A percentile compares a stretch with the other conserved stretches of the same genome.
phyloP scores from a whole-genome alignment of 1,140 invertebrate genomes.

The Trachelipus rathkii region DNA sequence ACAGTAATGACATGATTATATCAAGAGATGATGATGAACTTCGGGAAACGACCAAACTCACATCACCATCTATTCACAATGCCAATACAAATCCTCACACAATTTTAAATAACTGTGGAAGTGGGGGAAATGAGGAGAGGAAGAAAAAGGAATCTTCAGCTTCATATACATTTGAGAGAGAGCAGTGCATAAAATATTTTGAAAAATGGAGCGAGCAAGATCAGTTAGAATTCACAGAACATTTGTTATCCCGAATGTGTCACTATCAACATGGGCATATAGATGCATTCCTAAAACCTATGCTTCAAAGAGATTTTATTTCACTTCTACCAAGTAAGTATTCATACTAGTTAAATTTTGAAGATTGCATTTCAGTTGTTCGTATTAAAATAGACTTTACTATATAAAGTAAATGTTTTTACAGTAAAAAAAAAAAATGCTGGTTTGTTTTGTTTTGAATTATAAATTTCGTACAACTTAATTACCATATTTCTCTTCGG shows the following conservation, averaged over 20 bases:
- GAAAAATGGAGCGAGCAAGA: constrained; percentile 85
- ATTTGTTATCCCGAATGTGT: constrained; percentile 89
- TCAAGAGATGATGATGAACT: background rate
- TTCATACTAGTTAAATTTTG: too few species aligned
- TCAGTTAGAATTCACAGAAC: constrained; percentile 95
- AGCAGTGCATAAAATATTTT: constrained; percentile 80
- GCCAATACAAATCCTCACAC: background rate
- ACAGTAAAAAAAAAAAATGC: too few species aligned
- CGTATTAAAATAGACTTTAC: too few species aligned
- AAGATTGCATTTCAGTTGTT: too few species aligned
- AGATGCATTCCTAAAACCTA: constrained; percentile 94
- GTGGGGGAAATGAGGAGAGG: background rate
- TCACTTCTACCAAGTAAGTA: constrained; percentile 86
- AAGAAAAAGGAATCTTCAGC: constrained; percentile 57
- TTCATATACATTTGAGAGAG: constrained; percentile 71
- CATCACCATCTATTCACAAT: background rate
- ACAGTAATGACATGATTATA: constrained; percentile 5
- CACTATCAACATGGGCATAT: constrained; percentile 99
- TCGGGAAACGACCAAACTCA: background rate
- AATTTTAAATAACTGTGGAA: background rate
- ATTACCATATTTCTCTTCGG: too few species aligned
- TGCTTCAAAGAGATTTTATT: constrained; percentile 98
- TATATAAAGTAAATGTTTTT: too few species aligned
- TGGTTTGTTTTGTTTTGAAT: too few species aligned
- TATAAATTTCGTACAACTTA: too few species aligned